Conservation (phyloP, 2,888 invertebrate genomes). For the Papilio protenor region DNA sequence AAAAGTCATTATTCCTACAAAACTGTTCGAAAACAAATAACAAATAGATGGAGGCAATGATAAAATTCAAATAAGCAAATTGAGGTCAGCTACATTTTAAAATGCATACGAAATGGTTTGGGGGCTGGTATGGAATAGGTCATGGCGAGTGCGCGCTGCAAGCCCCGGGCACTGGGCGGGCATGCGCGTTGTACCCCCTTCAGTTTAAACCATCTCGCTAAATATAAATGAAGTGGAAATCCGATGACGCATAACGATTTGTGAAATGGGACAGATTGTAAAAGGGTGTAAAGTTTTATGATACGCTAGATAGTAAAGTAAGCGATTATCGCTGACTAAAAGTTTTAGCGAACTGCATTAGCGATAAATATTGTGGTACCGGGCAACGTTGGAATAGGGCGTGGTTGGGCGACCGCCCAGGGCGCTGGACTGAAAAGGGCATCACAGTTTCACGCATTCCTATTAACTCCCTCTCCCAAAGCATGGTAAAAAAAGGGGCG, state of each 20-base stretch:
- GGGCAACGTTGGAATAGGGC: no score
- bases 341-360: not conserved
- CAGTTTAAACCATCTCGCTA: not conserved
- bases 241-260: slow-evolving; percentile 33
- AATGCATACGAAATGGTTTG: slow-evolving; percentile 35
- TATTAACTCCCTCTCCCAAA: no score
- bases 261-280: slow-evolving; percentile 8
- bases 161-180: not conserved
- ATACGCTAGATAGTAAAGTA: not conserved
- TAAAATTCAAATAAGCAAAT: slow-evolving; percentile 21
- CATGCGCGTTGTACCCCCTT: slow-evolving; percentile 40
- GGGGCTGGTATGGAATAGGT: slow-evolving; percentile 37
- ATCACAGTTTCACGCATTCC: no score
- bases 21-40: not conserved
- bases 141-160: slow-evolving; percentile 44
- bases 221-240: slow-evolving; percentile 34
- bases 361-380: not conserved
- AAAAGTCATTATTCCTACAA: not conserved
- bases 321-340: not conserved
- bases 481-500: no score
- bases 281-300: slow-evolving; percentile 20
- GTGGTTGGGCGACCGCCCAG: no score
- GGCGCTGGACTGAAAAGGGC: no score
- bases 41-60: slow-evolving; percentile 7
- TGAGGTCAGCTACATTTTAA: slow-evolving; percentile 21